These are phyloP conservation scores for Epinephelus coioides DNA, from an alignment of 2,797 vertebrate genomes.

Conservation along the genomic window DNA sequence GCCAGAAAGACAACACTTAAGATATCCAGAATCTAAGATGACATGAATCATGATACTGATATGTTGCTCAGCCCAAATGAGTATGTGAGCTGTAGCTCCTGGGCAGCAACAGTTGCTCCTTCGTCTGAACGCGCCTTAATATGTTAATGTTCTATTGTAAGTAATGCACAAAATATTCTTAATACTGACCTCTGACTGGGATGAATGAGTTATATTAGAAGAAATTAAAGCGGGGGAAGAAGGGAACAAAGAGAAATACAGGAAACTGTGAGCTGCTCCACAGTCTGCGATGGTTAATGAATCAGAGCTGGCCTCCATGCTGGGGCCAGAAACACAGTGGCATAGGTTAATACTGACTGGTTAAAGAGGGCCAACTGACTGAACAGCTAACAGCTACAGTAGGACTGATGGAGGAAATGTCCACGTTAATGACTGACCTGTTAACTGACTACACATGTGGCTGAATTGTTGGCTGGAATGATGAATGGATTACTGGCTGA, in stretches of 20 bases:
- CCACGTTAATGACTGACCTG: not conserved
- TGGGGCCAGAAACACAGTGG: slow-evolving; percentile 74
- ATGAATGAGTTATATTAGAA: slow-evolving; percentile 48
- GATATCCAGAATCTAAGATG: too few species aligned
- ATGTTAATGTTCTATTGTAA: slow-evolving; percentile 50
- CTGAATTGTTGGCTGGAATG: slow-evolving; percentile 17
- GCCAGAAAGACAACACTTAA: too few species aligned
- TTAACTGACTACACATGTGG: not conserved
- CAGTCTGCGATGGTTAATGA: slow-evolving; percentile 52
- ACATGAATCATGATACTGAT: too few species aligned
- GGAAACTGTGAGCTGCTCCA: slow-evolving; percentile 47
- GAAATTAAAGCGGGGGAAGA: slow-evolving; percentile 41
- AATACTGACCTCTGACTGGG: slow-evolving; percentile 64
- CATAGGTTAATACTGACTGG: slow-evolving; percentile 60
- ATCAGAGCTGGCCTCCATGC: slow-evolving; percentile 57
- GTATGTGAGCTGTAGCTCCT: slow-evolving; percentile 24
- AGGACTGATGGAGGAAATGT: too few species aligned
- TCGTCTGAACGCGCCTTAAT: slow-evolving; percentile 35
- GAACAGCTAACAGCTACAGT: not conserved
- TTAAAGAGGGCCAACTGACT: slow-evolving; percentile 32
- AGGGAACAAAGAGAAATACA: slow-evolving; percentile 32
- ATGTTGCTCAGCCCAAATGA: too few species aligned
- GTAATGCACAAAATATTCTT: slow-evolving; percentile 57
- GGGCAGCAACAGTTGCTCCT: slow-evolving; percentile 21
- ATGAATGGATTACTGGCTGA: slow-evolving; percentile 9